phyloP scores from a whole-genome alignment of 2,797 vertebrate species.

The Rhinatrema bivittatum region DNA sequence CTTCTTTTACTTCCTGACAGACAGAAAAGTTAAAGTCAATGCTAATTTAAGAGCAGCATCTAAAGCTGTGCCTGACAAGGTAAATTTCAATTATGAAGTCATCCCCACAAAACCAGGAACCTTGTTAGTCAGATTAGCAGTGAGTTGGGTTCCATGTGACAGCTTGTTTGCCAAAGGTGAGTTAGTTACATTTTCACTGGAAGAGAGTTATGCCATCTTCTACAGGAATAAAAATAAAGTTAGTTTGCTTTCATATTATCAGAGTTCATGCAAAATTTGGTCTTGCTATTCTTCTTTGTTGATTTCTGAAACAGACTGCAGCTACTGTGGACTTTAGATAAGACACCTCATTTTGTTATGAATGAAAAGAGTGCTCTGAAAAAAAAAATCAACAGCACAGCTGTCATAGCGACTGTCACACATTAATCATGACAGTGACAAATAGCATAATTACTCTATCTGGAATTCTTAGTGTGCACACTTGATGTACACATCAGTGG shows the following conservation, averaged over 20 bases:
- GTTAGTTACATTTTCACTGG: constrained; percentile 40
- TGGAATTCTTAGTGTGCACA: constrained; percentile 57
- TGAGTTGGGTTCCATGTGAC: constrained; percentile 47
- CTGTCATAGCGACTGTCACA: constrained; percentile 73
- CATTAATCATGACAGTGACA: constrained; percentile 75
- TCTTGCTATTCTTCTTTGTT: constrained; percentile 52
- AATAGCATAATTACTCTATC: constrained; percentile 71
- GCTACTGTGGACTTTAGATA: constrained; percentile 39
- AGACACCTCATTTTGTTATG: constrained; percentile 64
- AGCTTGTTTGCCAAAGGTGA: constrained; percentile 54
- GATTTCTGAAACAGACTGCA: constrained; percentile 51
- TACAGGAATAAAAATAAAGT: constrained; percentile 46
- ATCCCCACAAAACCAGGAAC: constrained; percentile 40
- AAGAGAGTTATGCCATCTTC: constrained; percentile 40
- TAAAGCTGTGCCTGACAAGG: constrained; percentile 55
- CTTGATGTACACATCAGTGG: constrained; percentile 43
- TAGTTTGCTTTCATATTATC: constrained; percentile 52
- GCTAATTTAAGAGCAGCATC: constrained; percentile 54
- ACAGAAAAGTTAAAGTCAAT: no score
- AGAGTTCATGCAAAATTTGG: constrained; percentile 50
- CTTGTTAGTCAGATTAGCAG: constrained; percentile 53
- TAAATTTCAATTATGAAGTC: constrained; percentile 52
- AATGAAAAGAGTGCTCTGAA: constrained; percentile 64
- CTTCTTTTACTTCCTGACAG: no score
- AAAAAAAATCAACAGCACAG: constrained; percentile 71